A percentile compares a stretch with the other conserved stretches of the same genome.
Evolutionary conservation across 2,113 vertebrate species (phyloP).

Genomic region (Oreochromis niloticus): DNA sequence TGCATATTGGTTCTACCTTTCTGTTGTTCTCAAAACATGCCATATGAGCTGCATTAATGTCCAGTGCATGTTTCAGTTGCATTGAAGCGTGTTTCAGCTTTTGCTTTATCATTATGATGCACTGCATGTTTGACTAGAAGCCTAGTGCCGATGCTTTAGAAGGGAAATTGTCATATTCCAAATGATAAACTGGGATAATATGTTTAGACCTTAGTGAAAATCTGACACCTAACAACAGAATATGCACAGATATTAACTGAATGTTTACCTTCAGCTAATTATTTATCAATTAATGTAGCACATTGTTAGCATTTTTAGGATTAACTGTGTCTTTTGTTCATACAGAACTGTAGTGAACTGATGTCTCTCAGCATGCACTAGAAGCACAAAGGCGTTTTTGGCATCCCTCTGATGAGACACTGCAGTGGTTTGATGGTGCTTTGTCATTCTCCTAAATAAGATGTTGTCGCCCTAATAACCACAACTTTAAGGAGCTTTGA

Average conservation of each 20-base stretch:
- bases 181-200: background rate
- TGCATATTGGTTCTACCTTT: background rate
- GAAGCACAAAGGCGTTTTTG: background rate
- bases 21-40: background rate
- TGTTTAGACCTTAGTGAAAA: background rate
- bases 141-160: background rate
- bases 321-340: background rate
- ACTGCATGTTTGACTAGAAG: background rate
- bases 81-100: background rate
- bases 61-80: background rate
- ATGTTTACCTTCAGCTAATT: background rate
- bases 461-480: background rate
- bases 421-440: background rate
- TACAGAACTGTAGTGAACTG: background rate
- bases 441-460: background rate
- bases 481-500: constrained; percentile 9
- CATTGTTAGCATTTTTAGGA: background rate
- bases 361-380: background rate
- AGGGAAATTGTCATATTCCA: background rate
- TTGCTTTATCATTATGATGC: background rate
- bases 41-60: background rate
- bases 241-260: background rate
- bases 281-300: background rate
- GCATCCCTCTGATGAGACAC: background rate
- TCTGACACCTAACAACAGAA: background rate